Evolutionary conservation across 2,113 vertebrate genomes (phyloP).

Genomic region (Mus musculus): DNA sequence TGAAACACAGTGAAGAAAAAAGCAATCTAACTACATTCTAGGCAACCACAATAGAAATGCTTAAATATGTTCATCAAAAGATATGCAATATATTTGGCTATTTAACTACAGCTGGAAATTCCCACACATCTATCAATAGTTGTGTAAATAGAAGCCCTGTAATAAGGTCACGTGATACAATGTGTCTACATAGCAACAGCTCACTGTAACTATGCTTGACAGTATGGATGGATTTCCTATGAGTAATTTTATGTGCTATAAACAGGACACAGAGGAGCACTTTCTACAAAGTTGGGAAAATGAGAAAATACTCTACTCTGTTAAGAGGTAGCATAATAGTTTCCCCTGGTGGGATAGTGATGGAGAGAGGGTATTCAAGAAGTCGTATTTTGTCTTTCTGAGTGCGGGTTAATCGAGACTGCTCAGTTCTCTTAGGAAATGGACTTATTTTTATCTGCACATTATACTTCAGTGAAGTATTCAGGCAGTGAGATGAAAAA

Average conservation of each 20-base stretch:
- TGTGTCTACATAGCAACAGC: too few relatives aligned
- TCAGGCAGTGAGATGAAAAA: constrained; percentile 10
- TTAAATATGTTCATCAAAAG: background rate
- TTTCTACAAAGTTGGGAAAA: background rate
- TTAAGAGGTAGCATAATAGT: background rate
- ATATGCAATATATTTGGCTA: background rate
- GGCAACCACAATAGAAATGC: background rate
- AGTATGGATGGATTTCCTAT: background rate
- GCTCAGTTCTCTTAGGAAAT: background rate
- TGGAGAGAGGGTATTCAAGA: background rate
- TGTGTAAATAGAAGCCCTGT: background rate
- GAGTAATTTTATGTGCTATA: background rate
- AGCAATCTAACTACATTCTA: constrained; percentile 27
- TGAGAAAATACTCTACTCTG: background rate
- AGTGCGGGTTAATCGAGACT: background rate
- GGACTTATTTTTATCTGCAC: background rate
- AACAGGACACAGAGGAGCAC: background rate
- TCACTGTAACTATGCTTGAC: background rate
- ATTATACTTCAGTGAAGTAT: background rate
- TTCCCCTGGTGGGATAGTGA: background rate
- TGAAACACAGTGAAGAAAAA: constrained; percentile 47
- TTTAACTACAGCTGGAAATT: background rate
- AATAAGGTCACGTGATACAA: background rate
- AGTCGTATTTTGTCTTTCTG: background rate
- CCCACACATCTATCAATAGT: background rate